Conservation (phyloP, 2,113 vertebrate species). For the Drymodes brunneopygia region DNA sequence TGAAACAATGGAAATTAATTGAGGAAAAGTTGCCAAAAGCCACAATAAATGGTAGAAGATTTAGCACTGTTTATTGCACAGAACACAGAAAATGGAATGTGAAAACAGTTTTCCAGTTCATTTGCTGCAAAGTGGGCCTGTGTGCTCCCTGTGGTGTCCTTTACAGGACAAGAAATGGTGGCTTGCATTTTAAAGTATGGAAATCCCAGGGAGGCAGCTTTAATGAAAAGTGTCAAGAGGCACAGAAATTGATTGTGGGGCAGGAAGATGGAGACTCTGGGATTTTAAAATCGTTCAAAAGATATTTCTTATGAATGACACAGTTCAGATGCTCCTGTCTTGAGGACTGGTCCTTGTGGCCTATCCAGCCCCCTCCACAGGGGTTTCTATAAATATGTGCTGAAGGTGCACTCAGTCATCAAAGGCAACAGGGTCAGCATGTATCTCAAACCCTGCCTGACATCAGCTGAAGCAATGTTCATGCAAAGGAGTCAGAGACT, state of each 20-base stretch:
- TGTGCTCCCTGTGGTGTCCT: background rate
- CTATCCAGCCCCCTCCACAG: background rate
- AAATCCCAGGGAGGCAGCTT: background rate
- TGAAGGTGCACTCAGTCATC: background rate
- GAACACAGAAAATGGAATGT: background rate
- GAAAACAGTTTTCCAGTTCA: background rate
- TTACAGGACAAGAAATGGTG: background rate
- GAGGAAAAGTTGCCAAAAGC: background rate
- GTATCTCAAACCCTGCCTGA: background rate
- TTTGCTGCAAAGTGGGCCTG: background rate
- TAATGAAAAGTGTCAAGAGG: background rate
- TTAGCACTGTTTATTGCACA: background rate
- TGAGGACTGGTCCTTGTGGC: background rate
- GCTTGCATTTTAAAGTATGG: background rate
- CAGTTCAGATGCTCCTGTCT: background rate
- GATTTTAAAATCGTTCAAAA: background rate
- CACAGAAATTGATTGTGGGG: background rate
- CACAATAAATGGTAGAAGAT: background rate
- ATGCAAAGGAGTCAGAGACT: background rate
- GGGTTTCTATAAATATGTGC: background rate
- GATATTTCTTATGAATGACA: background rate
- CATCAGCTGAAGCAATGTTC: background rate
- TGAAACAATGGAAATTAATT: accelerated
- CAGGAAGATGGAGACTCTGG: background rate
- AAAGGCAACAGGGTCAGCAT: background rate